Evolutionary conservation across 2,888 invertebrate species (phyloP).

Genomic region (Sminthurides aquaticus): DNA sequence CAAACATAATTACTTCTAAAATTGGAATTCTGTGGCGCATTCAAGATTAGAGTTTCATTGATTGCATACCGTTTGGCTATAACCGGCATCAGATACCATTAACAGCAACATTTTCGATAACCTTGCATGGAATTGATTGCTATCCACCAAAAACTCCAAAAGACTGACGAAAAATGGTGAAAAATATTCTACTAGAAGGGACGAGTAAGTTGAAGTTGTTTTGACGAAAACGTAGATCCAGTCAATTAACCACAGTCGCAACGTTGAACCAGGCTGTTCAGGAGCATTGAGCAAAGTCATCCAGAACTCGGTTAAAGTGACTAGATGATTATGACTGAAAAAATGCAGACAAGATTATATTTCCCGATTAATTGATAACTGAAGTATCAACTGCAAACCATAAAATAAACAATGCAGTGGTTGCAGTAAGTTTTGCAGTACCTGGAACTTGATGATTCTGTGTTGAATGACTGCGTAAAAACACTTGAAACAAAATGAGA

Average conservation of each 20-base stretch:
- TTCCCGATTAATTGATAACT: too few species aligned
- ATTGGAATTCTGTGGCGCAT: too few species aligned
- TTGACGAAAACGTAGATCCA: conserved; percentile 39
- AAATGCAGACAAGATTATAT: too few species aligned
- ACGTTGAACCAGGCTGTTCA: not conserved
- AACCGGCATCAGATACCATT: conserved; percentile 28
- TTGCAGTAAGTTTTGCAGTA: too few species aligned
- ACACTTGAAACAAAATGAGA: conserved; percentile 41
- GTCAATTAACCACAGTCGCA: conserved; percentile 21
- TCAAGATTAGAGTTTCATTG: too few species aligned
- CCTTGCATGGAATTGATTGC: conserved; percentile 6
- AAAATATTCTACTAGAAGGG: conserved; percentile 25
- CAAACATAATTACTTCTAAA: too few species aligned
- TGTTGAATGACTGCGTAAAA: conserved; percentile 29
- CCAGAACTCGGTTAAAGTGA: conserved; percentile 39
- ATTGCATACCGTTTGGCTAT: conserved; percentile 29
- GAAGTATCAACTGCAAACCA: too few species aligned
- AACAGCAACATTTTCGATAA: conserved; percentile 26
- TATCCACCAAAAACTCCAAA: conserved; percentile 19
- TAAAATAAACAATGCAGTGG: too few species aligned
- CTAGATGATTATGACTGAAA: conserved; percentile 25
- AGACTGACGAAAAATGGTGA: conserved; percentile 31
- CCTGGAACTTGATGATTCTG: conserved; percentile 33
- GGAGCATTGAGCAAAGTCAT: conserved; percentile 13
- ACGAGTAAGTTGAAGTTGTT: conserved; percentile 30